Base-by-base conservation (phyloP, 2,797 vertebrate genomes). In the Melanotaenia trifasciata region DNA sequence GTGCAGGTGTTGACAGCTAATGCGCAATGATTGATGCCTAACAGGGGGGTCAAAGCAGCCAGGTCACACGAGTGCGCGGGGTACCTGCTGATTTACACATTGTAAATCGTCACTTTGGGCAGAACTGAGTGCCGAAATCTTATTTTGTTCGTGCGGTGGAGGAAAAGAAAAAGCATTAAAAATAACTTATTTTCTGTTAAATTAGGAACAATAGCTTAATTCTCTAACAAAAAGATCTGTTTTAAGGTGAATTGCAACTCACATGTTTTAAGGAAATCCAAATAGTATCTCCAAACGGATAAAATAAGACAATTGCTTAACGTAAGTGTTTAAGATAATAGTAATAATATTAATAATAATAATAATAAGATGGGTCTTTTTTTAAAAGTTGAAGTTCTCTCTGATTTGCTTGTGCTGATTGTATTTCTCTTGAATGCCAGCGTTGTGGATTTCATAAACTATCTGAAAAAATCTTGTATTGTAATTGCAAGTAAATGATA, bases 1-100 rank as follows among this genome's bases (percentile, higher is more conserved):
- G 66, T 59, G 71, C 76, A 73, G 80, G 81, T 81, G 73, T 60
- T 64, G 75, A 66, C 83, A 68, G 67, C 59, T 73, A 79, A 85
- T 86, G 81, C 81, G 80, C 76, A 79, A 70, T 84, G 83, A 84
- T 84, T 73, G 79, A 84, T 83, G 30, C 54, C 72, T 68, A 83
- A 85, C 70, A 70, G 59, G 22, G 35, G 77, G 81, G 66, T 81
- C 74, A 76, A 28, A 64, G 67, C 69, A 78, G 68, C 38, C 72
- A 60, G 82, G 82, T 85, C 86, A 71, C 72, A 45, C 10, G 43
- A 36, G 43, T 36, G 57, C 54, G 51, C 51, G 30, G 13, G 47
- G 5, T 36, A 65, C 64, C 58, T 74, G 64, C 67, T 79, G 68
- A 51, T 51, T 62, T 84, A 72, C 80, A 18, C 66, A 53, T 63